Conservation (phyloP, 1,140 invertebrate genomes). For the Diprion similis region DNA sequence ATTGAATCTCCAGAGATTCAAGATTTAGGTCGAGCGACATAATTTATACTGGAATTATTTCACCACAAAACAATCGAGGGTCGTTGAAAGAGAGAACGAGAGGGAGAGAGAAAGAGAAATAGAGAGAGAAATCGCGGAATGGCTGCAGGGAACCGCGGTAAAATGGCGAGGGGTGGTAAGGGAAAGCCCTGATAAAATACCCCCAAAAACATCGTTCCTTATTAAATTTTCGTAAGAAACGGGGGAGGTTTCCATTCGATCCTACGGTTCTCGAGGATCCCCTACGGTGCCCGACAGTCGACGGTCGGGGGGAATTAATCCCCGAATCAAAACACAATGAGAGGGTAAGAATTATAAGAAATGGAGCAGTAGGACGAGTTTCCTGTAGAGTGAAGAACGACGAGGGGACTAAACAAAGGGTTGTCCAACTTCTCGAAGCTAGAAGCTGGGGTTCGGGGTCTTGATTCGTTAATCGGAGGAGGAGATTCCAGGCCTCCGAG, state of each 20-base stretch:
- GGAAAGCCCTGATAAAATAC: background rate
- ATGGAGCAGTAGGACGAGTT: background rate
- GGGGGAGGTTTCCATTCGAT: background rate
- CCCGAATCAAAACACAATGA: conserved; percentile 7
- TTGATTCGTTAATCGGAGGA: background rate
- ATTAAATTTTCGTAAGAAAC: background rate
- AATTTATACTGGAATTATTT: conserved; percentile 4
- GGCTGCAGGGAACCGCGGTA: too few species aligned
- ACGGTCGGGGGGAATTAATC: background rate
- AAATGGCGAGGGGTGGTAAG: too few species aligned
- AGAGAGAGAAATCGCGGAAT: background rate
- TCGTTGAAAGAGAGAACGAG: background rate
- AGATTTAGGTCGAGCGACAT: conserved; percentile 2
- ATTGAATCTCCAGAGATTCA: background rate
- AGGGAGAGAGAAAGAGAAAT: background rate
- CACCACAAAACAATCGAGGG: background rate
- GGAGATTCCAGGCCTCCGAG: background rate
- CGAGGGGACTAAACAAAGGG: background rate
- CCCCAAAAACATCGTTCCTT: background rate
- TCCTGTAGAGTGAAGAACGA: background rate
- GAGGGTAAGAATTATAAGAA: conserved; percentile 3
- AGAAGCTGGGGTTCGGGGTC: background rate
- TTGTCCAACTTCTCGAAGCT: background rate
- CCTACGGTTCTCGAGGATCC: background rate
- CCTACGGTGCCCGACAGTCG: background rate